Evolutionary conservation across 2,113 vertebrate species (phyloP), one percentile per base, ranked within the genome.

Genomic region (Sarotherodon lohbergeri): DNA sequence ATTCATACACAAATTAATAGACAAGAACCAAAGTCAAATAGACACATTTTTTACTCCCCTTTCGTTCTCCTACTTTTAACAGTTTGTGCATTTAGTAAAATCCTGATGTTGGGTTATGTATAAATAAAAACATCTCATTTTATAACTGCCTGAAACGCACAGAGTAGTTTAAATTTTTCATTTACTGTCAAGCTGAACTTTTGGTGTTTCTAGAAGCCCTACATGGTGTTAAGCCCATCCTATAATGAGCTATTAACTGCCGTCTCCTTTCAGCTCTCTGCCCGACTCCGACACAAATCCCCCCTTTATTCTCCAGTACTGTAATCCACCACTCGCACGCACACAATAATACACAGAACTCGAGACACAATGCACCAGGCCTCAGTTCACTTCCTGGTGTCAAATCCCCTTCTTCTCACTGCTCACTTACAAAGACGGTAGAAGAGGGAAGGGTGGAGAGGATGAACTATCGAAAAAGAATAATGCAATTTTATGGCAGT

Each of bases 171-270:
- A 43, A 27, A 43, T 81, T 78, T n/a, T 19, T 52, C n/a, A 55
- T 41, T 81, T 10, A 56, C 27, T 41, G 54, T 52, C 73, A 52
- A 78, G 27, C 73, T 3, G 17, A 84, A 52, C 9, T 71, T 61
- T 80, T 36, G 43, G 46, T 81, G 81, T 88, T 22, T 81, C 7
- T 55, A 12, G 32, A 27, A 29, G 46, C 36, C 50, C 78, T 68
- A 86, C 81, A 24, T 24, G 82, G 43, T 39, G 85, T 78, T 89
- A 82, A 88, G 84, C 88, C 59, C 10, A 17, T 79, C 79, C 39
- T 81, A 78, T 93, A 93, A 93, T 91, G 89, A 93, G 89, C 73
- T 89, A 89, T 93, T 92, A 92, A 90, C 86, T 73, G 87, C 61
- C 5, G 85, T 88, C 83, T 91, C 81, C 81, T 86, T 92, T 90